Evolutionary conservation across 2,888 invertebrate genomes (phyloP).

Genomic region (Xestia sexstrigata): DNA sequence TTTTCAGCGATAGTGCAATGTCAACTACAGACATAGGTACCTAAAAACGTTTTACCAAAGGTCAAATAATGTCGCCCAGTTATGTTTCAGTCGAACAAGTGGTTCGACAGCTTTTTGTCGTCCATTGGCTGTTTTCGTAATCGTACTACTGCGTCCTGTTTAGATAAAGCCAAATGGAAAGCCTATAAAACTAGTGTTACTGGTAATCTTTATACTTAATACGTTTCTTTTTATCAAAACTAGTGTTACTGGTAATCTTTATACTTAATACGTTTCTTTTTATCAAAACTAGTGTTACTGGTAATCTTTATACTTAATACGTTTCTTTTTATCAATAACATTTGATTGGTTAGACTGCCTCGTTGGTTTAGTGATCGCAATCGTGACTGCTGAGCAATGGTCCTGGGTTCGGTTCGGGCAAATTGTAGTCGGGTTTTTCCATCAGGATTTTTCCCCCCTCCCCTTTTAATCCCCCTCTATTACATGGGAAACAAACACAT

Average conservation of each 20-base stretch:
- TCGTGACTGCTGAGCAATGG: no score
- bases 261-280: background rate
- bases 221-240: background rate
- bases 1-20: constrained; percentile 15
- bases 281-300: background rate
- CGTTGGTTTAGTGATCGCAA: background rate
- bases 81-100: constrained; percentile 22
- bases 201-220: constrained; percentile 8
- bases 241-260: background rate
- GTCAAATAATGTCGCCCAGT: constrained; percentile 37
- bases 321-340: background rate
- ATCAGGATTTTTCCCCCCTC: no score
- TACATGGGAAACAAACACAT: no score
- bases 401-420: background rate
- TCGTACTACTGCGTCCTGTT: constrained; percentile 32
- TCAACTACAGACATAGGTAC: constrained; percentile 4
- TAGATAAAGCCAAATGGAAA: constrained; percentile 34
- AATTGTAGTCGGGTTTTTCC: background rate
- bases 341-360: background rate
- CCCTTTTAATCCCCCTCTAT: no score
- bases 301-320: constrained; percentile 7
- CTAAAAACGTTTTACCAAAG: constrained; percentile 30
- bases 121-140: constrained; percentile 32
- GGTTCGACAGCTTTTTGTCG: constrained; percentile 37
- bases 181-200: constrained; percentile 5